Conservation (phyloP, 2,797 vertebrate genomes). For the Kryptolebias ocellatus region DNA sequence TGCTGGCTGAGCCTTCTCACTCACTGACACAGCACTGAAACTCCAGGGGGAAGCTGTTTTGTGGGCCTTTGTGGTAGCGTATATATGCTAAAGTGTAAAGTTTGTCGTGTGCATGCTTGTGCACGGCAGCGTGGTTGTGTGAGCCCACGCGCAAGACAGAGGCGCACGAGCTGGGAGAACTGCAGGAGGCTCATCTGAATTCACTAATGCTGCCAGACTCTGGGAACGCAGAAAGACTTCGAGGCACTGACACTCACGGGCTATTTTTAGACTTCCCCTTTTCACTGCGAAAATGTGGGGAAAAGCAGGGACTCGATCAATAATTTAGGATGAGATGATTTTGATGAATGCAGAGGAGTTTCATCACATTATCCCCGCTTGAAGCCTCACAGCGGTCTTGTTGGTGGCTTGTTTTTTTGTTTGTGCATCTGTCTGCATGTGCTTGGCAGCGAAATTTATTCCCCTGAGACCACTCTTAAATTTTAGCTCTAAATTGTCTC, state of each 20-base stretch:
- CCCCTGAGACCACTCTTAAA: slow-evolving; percentile 37
- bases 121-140: slow-evolving; percentile 21
- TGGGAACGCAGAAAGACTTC: slow-evolving; percentile 74
- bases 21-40: slow-evolving; percentile 35
- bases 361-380: slow-evolving; percentile 52
- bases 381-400: slow-evolving; percentile 41
- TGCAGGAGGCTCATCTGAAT: slow-evolving; percentile 75
- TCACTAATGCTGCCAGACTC: slow-evolving; percentile 70
- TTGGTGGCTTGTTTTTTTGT: slow-evolving; percentile 24
- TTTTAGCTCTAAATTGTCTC: slow-evolving; percentile 5
- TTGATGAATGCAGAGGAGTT: slow-evolving; percentile 68
- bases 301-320: slow-evolving; percentile 69
- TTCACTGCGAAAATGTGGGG: slow-evolving; percentile 52
- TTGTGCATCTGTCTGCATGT: slow-evolving; percentile 17
- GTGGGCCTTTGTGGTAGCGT: slow-evolving; percentile 29
- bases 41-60: slow-evolving; percentile 40
- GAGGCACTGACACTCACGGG: slow-evolving; percentile 59
- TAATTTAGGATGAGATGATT: slow-evolving; percentile 75
- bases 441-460: slow-evolving; percentile 40
- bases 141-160: slow-evolving; percentile 37
- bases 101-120: slow-evolving; percentile 17
- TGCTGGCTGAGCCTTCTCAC: slow-evolving; percentile 38
- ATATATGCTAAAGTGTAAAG: slow-evolving; percentile 41
- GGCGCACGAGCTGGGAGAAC: slow-evolving; percentile 52
- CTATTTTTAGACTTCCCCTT: slow-evolving; percentile 75